Evolutionary conservation across 2,888 invertebrate genomes (phyloP).

Genomic region (Diplolepis rosae): DNA sequence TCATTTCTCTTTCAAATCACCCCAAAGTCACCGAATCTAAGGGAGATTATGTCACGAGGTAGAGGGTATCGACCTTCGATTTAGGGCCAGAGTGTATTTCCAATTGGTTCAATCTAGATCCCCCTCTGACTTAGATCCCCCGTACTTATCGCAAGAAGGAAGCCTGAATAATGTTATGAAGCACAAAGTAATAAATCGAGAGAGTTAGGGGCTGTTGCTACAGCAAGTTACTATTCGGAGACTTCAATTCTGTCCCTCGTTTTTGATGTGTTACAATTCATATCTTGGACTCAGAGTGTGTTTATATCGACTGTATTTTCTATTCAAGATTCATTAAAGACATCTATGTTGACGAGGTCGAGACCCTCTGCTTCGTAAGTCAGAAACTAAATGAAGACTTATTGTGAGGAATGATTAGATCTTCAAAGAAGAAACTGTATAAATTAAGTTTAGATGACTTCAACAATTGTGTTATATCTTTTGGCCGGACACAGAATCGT

Average conservation of each 20-base stretch:
- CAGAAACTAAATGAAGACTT: conserved; percentile 6
- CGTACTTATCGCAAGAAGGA: background rate
- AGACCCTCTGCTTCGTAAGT: background rate
- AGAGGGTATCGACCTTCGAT: conserved; percentile 33
- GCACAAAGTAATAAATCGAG: conserved; percentile 15
- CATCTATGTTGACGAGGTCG: background rate
- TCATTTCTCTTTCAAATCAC: conserved; percentile 20
- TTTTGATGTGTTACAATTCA: background rate
- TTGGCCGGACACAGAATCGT: background rate
- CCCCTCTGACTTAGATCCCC: conserved; percentile 17
- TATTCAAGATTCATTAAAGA: background rate
- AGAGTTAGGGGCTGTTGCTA: conserved; percentile 7
- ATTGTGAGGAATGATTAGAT: background rate
- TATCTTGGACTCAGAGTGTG: background rate
- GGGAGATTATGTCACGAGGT: conserved; percentile 15
- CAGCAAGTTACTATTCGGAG: background rate
- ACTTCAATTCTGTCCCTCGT: background rate
- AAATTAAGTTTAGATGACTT: conserved; percentile 7
- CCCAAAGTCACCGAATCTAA: conserved; percentile 5
- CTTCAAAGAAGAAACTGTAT: background rate
- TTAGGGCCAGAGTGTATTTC: conserved; percentile 45
- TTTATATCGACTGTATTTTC: background rate
- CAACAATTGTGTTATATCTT: background rate
- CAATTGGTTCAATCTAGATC: conserved; percentile 42
- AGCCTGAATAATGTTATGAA: background rate